Percentiles rank a stretch among this genome's conserved stretches.
phyloP scores from a whole-genome alignment of 2,113 vertebrate genomes.

The Crotalus helleri region DNA sequence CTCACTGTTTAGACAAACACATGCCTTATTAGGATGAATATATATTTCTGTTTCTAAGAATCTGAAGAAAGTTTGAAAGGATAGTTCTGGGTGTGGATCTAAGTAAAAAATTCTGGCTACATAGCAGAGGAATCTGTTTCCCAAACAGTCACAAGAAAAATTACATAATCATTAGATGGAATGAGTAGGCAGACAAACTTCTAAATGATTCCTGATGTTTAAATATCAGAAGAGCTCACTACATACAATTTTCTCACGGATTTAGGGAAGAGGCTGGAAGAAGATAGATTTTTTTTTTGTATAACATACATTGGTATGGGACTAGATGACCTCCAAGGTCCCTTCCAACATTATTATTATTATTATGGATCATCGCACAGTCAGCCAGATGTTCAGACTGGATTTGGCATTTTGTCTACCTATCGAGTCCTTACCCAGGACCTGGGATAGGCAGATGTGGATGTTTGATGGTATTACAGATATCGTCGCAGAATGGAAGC shows the following conservation, averaged over 20 bases:
- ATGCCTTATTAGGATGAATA: neutral
- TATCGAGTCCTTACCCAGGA: no score
- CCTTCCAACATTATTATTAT: no score
- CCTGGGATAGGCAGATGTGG: no score
- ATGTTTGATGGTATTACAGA: no score
- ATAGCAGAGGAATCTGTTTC: neutral
- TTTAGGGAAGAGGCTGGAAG: neutral
- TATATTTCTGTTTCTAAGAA: neutral
- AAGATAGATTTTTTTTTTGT: neutral
- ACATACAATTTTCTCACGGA: neutral
- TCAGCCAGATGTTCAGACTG: no score
- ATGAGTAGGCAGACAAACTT: neutral
- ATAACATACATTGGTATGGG: neutral
- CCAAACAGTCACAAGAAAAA: slow-evolving; percentile 10
- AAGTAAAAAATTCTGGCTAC: neutral
- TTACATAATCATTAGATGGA: neutral
- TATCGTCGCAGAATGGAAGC: no score
- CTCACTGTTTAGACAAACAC: neutral
- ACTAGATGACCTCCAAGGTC: no score
- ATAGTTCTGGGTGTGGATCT: neutral
- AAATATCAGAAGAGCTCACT: neutral
- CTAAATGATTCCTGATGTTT: slow-evolving; percentile 8
- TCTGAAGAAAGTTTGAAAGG: neutral
- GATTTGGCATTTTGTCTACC: no score
- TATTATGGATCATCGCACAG: no score